Conservation (phyloP, 2,888 invertebrate genomes). For the Cantharis rufa region DNA sequence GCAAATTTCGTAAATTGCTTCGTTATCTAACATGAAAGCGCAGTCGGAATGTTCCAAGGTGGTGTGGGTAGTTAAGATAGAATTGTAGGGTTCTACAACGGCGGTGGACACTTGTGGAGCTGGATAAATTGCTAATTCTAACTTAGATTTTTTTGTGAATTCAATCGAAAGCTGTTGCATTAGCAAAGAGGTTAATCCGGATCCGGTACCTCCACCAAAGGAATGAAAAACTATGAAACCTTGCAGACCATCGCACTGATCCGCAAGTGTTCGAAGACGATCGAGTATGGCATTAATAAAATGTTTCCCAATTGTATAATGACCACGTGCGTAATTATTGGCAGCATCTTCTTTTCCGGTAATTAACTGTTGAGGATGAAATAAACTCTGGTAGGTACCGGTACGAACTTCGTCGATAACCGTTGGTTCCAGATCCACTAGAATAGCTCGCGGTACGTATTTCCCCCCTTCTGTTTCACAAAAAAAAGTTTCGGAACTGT, state of each 20-base stretch:
- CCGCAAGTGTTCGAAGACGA: conserved; percentile 68
- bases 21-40: conserved; percentile 78
- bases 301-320: conserved; percentile 68
- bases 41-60: conserved; percentile 65
- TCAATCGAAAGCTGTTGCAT: conserved; percentile 71
- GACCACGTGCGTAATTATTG: conserved; percentile 83
- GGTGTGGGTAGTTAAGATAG: conserved; percentile 66
- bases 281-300: conserved; percentile 71
- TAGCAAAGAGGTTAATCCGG: conserved; percentile 80
- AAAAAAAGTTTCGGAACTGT: conserved; percentile 68
- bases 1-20: conserved; percentile 63
- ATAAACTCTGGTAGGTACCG: conserved; percentile 70
- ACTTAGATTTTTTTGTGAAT: conserved; percentile 57
- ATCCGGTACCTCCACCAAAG: conserved; percentile 79
- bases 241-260: conserved; percentile 62
- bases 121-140: conserved; percentile 63
- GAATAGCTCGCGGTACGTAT: conserved; percentile 13
- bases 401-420: conserved; percentile 62
- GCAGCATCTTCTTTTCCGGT: conserved; percentile 85
- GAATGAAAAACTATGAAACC: conserved; percentile 62
- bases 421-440: conserved; percentile 18
- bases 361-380: conserved; percentile 81
- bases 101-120: conserved; percentile 68
- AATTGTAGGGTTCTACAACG: conserved; percentile 66
- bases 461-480: conserved; percentile 78